Evolutionary conservation across 2,113 vertebrate genomes (phyloP).

Genomic region (Prionailurus viverrinus): DNA sequence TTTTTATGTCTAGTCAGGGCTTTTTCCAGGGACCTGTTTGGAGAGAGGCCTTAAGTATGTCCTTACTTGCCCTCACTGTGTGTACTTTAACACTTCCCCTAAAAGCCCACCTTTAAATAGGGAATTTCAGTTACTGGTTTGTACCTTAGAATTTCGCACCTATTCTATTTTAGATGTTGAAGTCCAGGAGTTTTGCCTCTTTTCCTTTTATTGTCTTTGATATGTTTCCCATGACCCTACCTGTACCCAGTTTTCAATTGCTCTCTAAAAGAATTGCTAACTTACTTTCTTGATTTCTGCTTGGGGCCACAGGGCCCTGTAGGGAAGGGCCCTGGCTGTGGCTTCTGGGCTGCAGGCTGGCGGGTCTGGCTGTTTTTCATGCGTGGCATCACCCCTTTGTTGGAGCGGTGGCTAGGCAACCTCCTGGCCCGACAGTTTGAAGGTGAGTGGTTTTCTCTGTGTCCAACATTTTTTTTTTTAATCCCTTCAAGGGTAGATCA

Average conservation of each 20-base stretch:
- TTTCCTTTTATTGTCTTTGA: background rate
- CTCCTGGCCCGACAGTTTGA: conserved; percentile 99
- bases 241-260: background rate
- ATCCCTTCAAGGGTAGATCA: background rate
- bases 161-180: background rate
- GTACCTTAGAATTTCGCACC: background rate
- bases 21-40: background rate
- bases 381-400: conserved; percentile 97
- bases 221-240: background rate
- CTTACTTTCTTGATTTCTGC: conserved; percentile 38
- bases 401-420: conserved; percentile 99
- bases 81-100: background rate
- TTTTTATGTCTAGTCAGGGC: background rate
- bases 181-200: background rate
- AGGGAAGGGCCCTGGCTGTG: conserved; percentile 99
- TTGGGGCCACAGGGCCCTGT: conserved; percentile 93
- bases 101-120: background rate
- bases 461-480: background rate
- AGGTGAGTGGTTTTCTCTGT: conserved; percentile 88
- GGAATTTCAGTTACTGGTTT: background rate
- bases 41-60: background rate
- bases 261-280: conserved; percentile 26
- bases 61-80: background rate
- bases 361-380: conserved; percentile 99
- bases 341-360: conserved; percentile 99